A percentile compares a stretch with the other conserved stretches of the same genome.
These are phyloP conservation scores for Xiphophorus maculatus DNA, from an alignment of 2,113 vertebrate species.

Conservation along the genomic window DNA sequence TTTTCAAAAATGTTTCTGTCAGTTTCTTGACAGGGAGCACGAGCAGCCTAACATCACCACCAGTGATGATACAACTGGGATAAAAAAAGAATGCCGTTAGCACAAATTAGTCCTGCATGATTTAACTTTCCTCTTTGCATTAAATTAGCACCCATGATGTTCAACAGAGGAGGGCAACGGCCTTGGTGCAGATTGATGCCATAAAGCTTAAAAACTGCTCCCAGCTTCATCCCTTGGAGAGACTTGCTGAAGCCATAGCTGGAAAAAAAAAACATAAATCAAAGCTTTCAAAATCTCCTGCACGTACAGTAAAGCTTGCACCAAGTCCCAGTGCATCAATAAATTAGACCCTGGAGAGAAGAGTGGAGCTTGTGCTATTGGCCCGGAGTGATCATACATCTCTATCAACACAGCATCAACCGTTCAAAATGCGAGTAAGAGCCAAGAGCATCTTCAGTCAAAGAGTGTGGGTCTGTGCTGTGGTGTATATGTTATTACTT, in stretches of 20 bases:
- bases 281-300: conserved; percentile 64
- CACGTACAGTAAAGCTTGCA: conserved; percentile 57
- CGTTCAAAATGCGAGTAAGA: conserved; percentile 64
- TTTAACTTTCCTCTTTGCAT: conserved; percentile 31
- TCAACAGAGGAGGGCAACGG: conserved; percentile 40
- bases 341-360: conserved; percentile 71
- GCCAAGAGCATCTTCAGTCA: conserved; percentile 74
- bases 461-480: conserved; percentile 67
- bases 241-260: conserved; percentile 37
- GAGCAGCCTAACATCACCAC: conserved; percentile 54
- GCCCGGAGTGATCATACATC: conserved; percentile 58
- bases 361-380: conserved; percentile 61
- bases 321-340: conserved; percentile 63
- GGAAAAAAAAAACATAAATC: conserved; percentile 62
- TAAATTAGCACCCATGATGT: conserved; percentile 52
- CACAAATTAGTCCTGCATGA: conserved; percentile 65
- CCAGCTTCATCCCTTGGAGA: conserved; percentile 34
- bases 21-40: conserved; percentile 33
- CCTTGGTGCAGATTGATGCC: conserved; percentile 44
- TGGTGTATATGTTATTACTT: conserved; percentile 30
- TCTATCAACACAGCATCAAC: conserved; percentile 67
- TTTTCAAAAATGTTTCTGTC: conserved; percentile 39
- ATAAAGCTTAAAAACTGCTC: conserved; percentile 8
- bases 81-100: conserved; percentile 49
- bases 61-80: conserved; percentile 47